Percentiles rank a stretch among this genome's conserved stretches.
Conservation (phyloP, 2,797 vertebrate genomes). For the Aphelocoma californica region DNA sequence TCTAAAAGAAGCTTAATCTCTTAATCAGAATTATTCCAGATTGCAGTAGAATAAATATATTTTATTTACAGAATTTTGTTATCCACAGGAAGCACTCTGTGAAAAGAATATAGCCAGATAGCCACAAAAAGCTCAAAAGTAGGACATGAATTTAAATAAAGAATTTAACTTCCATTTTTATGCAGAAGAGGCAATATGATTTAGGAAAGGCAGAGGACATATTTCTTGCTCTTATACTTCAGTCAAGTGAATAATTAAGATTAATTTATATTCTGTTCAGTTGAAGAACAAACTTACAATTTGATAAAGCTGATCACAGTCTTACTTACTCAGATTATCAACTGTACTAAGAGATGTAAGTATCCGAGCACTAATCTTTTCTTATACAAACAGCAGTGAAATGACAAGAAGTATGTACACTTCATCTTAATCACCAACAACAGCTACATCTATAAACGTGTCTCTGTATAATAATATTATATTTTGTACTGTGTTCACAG, state of each 20-base stretch:
- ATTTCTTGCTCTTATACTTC: background rate
- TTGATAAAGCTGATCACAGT: background rate
- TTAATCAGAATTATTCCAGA: background rate
- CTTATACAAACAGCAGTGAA: background rate
- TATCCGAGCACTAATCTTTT: background rate
- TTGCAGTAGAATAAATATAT: background rate
- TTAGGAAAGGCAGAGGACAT: background rate
- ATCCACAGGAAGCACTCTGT: background rate
- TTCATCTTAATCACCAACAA: background rate
- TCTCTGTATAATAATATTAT: background rate
- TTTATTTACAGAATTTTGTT: background rate
- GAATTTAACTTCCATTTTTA: background rate
- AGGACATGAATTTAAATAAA: background rate
- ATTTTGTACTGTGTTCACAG: background rate
- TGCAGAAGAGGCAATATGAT: background rate
- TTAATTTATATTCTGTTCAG: background rate
- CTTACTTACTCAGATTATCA: background rate
- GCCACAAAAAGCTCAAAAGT: background rate
- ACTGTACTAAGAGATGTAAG: background rate
- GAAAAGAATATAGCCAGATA: background rate
- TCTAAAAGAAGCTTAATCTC: background rate
- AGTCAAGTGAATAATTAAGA: background rate
- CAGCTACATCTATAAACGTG: background rate
- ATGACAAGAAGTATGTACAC: background rate
- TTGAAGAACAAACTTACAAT: background rate